Conservation (phyloP, 2,113 vertebrate species). For the Trematocara nigrifrons region DNA sequence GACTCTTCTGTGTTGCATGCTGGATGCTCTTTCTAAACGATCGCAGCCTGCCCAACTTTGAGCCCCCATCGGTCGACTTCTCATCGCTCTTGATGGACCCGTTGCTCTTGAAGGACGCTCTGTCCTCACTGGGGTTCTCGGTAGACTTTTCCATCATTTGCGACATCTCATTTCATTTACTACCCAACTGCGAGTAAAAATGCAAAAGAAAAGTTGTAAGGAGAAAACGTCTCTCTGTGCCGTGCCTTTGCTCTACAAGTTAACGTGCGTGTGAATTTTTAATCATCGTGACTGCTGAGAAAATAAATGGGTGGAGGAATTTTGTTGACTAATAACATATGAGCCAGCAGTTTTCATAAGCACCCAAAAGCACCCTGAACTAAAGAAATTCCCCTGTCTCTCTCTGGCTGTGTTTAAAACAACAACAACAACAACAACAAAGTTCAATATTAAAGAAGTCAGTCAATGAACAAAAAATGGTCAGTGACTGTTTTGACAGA, state of each 20-base stretch:
- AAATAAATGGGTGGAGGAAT: not conserved
- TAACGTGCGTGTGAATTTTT: not conserved
- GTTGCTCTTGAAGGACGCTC: not conserved
- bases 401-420: not conserved
- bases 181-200: not conserved
- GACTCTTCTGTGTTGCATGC: not conserved
- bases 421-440: not conserved
- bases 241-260: not conserved
- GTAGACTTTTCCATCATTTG: not conserved
- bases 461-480: not conserved
- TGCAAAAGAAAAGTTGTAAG: not conserved
- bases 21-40: constrained; percentile 20
- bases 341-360: not conserved
- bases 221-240: not conserved
- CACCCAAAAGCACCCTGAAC: not conserved
- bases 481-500: not conserved
- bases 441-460: not conserved
- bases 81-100: not conserved
- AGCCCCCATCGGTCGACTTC: accelerated
- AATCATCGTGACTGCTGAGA: not conserved
- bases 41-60: not conserved
- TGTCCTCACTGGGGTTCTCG: not conserved
- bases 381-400: accelerated
- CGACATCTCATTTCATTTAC: not conserved
- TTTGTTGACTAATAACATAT: constrained; percentile 66